phyloP scores from a whole-genome alignment of 2,797 vertebrate genomes.

The Scolopax bukidnonensis region DNA sequence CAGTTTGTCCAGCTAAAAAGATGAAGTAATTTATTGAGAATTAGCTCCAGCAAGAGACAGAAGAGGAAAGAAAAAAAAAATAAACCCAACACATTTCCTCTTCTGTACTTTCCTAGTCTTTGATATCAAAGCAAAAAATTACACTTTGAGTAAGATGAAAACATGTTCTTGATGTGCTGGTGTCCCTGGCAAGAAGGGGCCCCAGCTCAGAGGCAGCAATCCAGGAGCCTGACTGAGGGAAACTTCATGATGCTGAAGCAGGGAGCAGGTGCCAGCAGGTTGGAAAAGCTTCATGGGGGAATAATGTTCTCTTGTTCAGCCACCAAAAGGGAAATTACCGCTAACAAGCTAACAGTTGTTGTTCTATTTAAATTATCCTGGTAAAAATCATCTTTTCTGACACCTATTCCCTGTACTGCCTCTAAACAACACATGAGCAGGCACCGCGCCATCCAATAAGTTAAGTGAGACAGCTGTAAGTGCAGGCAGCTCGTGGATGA shows the following conservation, averaged over 20 bases:
- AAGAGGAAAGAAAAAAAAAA: neutral
- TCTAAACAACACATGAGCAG: slow-evolving; percentile 44
- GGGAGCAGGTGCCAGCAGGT: neutral
- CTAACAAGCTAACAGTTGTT: slow-evolving; percentile 57
- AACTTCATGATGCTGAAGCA: slow-evolving; percentile 10
- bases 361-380: slow-evolving; percentile 62
- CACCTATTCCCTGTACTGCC: neutral
- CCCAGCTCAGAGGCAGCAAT: neutral
- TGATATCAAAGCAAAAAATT: slow-evolving; percentile 22
- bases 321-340: slow-evolving; percentile 40
- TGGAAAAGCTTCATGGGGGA: slow-evolving; percentile 1
- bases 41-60: neutral
- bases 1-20: slow-evolving; percentile 11
- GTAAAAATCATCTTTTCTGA: slow-evolving; percentile 32
- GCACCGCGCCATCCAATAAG: slow-evolving; percentile 8
- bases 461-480: slow-evolving; percentile 18
- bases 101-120: neutral
- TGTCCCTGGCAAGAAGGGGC: neutral
- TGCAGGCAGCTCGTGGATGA: slow-evolving; percentile 30
- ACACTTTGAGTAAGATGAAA: slow-evolving; percentile 6
- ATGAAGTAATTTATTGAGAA: neutral
- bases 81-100: neutral
- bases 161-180: neutral
- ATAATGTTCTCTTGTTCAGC: slow-evolving; percentile 34
- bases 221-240: neutral